These are phyloP conservation scores for Hippocampus comes DNA, from an alignment of 2,113 vertebrate species.

Conservation along the genomic window DNA sequence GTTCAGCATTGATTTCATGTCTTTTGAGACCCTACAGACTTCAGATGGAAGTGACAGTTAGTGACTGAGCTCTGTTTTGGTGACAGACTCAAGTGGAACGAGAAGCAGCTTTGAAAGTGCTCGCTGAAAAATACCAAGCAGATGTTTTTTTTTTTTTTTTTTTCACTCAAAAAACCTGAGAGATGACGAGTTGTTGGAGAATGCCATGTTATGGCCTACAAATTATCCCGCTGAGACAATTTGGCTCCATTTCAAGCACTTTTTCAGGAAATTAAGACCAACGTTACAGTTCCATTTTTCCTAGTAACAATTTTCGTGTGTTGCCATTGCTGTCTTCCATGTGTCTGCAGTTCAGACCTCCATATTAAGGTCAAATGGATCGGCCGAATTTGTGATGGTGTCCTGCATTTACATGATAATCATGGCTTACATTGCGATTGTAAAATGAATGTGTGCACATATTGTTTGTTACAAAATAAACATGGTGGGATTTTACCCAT, in stretches of 20 bases:
- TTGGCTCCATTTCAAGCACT: slow-evolving; percentile 22
- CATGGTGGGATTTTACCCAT: too few relatives aligned
- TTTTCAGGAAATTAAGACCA: slow-evolving; percentile 8
- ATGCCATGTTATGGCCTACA: slow-evolving; percentile 47
- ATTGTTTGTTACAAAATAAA: background rate
- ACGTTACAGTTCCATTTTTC: slow-evolving; percentile 17
- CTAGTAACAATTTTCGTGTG: slow-evolving; percentile 22
- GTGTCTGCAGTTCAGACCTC: slow-evolving; percentile 44
- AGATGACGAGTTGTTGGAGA: background rate
- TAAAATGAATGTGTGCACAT: slow-evolving; percentile 11
- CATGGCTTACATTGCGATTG: slow-evolving; percentile 10
- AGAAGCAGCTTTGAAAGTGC: slow-evolving; percentile 40
- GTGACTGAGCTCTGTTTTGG: slow-evolving; percentile 52
- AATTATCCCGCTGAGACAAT: slow-evolving; percentile 34
- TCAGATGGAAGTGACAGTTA: slow-evolving; percentile 64
- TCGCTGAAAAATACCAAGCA: slow-evolving; percentile 30
- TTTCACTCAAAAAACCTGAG: slow-evolving; percentile 23
- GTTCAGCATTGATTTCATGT: slow-evolving; percentile 73
- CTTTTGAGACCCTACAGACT: slow-evolving; percentile 46
- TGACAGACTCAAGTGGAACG: slow-evolving; percentile 44
- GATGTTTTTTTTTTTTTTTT: slow-evolving; percentile 37
- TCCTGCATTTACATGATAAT: slow-evolving; percentile 26
- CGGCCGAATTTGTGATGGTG: slow-evolving; percentile 27
- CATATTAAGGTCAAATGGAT: slow-evolving; percentile 47
- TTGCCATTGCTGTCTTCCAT: slow-evolving; percentile 37